Base-by-base conservation (phyloP, 2,113 vertebrate species). In the Rhineura floridana region DNA sequence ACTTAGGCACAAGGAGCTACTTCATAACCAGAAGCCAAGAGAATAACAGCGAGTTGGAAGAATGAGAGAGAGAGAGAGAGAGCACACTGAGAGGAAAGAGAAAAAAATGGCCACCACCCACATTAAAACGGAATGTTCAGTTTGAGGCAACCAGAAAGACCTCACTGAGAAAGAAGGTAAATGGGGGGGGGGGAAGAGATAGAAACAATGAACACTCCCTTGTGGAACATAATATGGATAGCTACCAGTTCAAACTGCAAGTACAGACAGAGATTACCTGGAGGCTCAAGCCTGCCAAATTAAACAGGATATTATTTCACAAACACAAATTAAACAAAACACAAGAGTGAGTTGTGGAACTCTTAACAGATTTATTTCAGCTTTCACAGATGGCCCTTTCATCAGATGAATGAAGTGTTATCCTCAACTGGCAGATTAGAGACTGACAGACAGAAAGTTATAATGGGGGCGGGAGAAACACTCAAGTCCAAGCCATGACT, bases 81-180 rank as follows among this genome's bases (percentile, higher is more conserved):
- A 72, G 91, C 78, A 93, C 1, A 17, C 6, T 77, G 39, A 78
- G 90, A 85, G 88, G 80, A 93, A 92, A 90, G 91, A 90, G 83
- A 85, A 55, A 89, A 87, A 92, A 89, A 0, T 93, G 30, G 91
- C 90, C 9, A 3, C 83, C 93, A 93, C 89, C 90, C 88, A 89
- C 65, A 91, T 90, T 87, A 63, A 88, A 84, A 81, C 93, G 91
- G 55, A 79, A 88, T 88, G 91, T 59, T 88, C 78, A 90, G 85
- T 80, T 87, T 93, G 91, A 93, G 87, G 85, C 81, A 83, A 94
- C 52, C 86, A 92, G 85, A 93, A 92, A 92, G 89, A 91, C 75
- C 55, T 91, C 90, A 86, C 36, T 63, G 25, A 85, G 82, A 87
- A 94, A 88, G 59, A 69, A 21, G 91, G 46, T 4, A 73, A 63